Conservation (phyloP, 2,113 vertebrate genomes). For the Greenwoodochromis staneri region DNA sequence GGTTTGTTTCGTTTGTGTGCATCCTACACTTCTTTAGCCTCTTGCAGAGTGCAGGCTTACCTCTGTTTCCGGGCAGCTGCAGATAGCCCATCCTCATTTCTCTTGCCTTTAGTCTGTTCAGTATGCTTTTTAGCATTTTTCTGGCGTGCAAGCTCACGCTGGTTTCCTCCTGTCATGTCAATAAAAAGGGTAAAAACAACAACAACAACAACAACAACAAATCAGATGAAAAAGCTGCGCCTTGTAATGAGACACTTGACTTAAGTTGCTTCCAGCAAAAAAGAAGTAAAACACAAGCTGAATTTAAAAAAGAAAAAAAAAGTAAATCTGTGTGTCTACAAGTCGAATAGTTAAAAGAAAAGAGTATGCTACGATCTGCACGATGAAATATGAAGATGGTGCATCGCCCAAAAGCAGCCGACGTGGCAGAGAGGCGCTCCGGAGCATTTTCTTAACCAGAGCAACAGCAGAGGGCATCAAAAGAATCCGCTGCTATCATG, state of each 20-base stretch:
- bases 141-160: slow-evolving; percentile 84
- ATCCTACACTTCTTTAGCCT: background rate
- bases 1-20: background rate
- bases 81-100: slow-evolving; percentile 81
- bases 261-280: background rate
- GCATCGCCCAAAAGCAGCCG: background rate
- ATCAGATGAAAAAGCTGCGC: background rate
- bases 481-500: background rate
- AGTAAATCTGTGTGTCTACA: background rate
- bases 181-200: background rate
- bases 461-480: background rate
- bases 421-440: slow-evolving; percentile 57
- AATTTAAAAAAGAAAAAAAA: background rate
- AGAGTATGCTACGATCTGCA: background rate
- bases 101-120: slow-evolving; percentile 78
- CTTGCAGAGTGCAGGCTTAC: slow-evolving; percentile 28
- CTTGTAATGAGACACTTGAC: background rate
- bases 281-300: background rate
- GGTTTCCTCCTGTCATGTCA: slow-evolving; percentile 78
- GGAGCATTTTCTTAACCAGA: background rate
- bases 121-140: slow-evolving; percentile 83
- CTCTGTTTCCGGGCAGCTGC: slow-evolving; percentile 86
- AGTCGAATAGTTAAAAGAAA: background rate
- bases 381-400: background rate
- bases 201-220: background rate